Evolutionary conservation across 2,113 vertebrate genomes (phyloP), one percentile per base, ranked within the genome.

Genomic region (Sorex fumeus): DNA sequence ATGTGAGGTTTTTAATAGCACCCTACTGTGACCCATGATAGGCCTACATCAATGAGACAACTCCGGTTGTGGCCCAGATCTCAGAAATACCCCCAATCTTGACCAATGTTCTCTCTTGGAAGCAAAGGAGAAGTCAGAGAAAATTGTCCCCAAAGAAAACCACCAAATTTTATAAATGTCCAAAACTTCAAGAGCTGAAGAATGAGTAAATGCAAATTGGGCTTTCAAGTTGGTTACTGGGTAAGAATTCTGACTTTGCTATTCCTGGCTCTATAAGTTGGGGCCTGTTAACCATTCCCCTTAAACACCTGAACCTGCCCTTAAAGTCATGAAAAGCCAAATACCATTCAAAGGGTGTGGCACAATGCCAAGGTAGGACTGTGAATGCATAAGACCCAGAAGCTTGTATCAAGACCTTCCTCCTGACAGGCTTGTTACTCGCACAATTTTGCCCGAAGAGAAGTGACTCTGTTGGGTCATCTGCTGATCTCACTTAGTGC

Each of bases 361-460:
- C 74, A 43, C 6, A 28, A 13, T 1, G 6, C 23, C n/a, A 9
- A 8, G 8, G 47, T 40, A 34, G 18, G 30, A 0, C 19, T 28
- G 27, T 15, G 11, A 45, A 8, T 1, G 2, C 19, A 1, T 9
- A 25, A 1, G 6, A 23, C 64, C 28, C 13, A 0, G 6, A 4
- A 19, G 8, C 40, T 23, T 43, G 10, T 10, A 1, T 19, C 67
- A 12, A 0, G 8, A 1, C 1, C 23, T 9, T 30, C 18, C 25
- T n/a, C 7, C 0, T 78, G 47, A n/a, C 21, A 0, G 57, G 19
- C 18, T 53, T 90, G 7, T 3, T 21, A 6, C 2, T 27, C 28
- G 1, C 47, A 76, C 69, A 15, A 27, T 11, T 53, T 57, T 27
- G 21, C 34, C 15, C 32, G 32, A 34, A 12, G n/a, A 1, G 0